Evolutionary conservation across 2,113 vertebrate genomes (phyloP).

Genomic region (Nothocercus julius): DNA sequence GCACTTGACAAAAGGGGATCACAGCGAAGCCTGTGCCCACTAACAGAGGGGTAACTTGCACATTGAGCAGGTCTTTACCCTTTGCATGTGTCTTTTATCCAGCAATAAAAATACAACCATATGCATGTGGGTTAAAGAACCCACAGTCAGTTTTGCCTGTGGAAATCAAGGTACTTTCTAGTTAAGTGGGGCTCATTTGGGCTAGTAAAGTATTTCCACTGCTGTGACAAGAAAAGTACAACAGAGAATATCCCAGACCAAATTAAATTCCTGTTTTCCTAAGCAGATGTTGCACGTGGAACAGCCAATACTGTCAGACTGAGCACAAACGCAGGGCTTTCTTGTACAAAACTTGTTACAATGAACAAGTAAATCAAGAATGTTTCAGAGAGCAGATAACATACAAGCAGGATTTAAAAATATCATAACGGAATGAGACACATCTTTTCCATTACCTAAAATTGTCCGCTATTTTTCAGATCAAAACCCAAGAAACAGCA

Average conservation of each 20-base stretch:
- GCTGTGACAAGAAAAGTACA: background rate
- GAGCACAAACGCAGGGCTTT: background rate
- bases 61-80: rapidly evolving
- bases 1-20: background rate
- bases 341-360: background rate
- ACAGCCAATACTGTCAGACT: background rate
- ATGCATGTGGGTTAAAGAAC: rapidly evolving
- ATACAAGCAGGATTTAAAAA: background rate
- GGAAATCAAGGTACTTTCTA: background rate
- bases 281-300: background rate
- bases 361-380: background rate
- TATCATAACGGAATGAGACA: background rate
- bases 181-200: background rate
- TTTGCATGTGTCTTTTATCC: background rate
- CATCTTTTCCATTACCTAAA: background rate
- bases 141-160: background rate
- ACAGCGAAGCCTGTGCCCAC: too few species aligned
- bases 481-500: background rate
- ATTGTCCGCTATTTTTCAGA: background rate
- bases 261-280: background rate
- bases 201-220: constrained; percentile 23
- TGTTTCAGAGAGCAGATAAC: background rate
- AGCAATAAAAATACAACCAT: background rate
- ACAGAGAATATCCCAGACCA: constrained; percentile 3
- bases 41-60: too few species aligned